Evolutionary conservation across 2,797 vertebrate genomes (phyloP), one percentile per base, ranked within the genome.

Genomic region (Liasis olivaceus): DNA sequence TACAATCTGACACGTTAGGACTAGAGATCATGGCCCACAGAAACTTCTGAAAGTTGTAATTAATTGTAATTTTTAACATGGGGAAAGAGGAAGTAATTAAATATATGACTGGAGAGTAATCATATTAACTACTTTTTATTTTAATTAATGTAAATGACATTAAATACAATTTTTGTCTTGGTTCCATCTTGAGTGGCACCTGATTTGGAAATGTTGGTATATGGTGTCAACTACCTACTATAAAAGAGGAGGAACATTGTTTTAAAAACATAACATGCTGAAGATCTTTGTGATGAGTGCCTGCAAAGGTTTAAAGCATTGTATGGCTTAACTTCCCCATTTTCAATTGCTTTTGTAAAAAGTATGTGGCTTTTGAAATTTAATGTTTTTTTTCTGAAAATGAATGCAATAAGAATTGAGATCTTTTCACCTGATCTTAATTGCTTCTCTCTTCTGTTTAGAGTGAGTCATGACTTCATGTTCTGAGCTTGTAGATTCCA

Each of bases 401-500:
- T 1, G 9, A 81, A 26, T 15, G 2, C 0, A 14, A 4, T 1
- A 62, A 95, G 1, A 89, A 58, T 60, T 58, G 31, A 60, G n/a
- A 56, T 0, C 8, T 62, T 84, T 63, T 20, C 4, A 7, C 5
- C 63, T 58, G 2, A 15, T 63, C n/a, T 63, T 60, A 2, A 20
- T 62, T 31, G 81, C 24, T 64, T 90, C 64, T 1, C 62, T 93
- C 86, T 93, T 12, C 64, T 26, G 85, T 88, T 95, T 95, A 98
- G 97, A 96, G 95, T 95, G 96, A 98, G 97, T 96, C 97, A 98
- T 98, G 98, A 97, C 96, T 97, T 98, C 98, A 95, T 97, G 96
- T 95, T 97, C 97, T 93, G 97, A 98, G 60, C 97, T 98, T 96
- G 99, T 99, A 97, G 99, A 99, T 97, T 99, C 99, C 88, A 99